Evolutionary conservation across 2,113 vertebrate genomes (phyloP).

Genomic region (Alosa alosa): DNA sequence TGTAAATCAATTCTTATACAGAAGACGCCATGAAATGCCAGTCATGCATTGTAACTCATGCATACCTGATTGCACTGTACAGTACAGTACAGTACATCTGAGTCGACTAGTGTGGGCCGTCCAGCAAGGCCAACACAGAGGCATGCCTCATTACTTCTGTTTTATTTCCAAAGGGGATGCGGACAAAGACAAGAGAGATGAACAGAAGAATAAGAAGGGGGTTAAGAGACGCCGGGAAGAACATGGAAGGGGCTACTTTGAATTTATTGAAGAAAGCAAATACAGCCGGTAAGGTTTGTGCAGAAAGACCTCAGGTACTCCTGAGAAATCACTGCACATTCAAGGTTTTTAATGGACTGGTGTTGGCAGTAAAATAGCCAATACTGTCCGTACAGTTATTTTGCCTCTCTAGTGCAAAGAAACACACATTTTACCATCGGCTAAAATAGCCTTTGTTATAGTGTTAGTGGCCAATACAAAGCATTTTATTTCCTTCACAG

Average conservation of each 20-base stretch:
- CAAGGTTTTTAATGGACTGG: not conserved
- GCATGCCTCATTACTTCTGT: slow-evolving; percentile 80
- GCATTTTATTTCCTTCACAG: not conserved
- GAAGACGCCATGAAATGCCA: not conserved
- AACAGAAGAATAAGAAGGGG: slow-evolving; percentile 97
- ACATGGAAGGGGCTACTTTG: slow-evolving; percentile 98
- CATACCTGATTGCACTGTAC: slow-evolving; percentile 13
- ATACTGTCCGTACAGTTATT: not conserved
- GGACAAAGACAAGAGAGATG: slow-evolving; percentile 91
- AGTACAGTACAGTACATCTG: slow-evolving; percentile 2
- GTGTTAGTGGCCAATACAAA: not conserved
- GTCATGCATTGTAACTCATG: slow-evolving; percentile 25
- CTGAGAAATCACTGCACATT: slow-evolving; percentile 52
- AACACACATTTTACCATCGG: slow-evolving; percentile 45
- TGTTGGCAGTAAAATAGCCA: slow-evolving; percentile 36
- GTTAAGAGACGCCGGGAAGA: slow-evolving; percentile 98
- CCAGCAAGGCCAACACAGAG: slow-evolving; percentile 59
- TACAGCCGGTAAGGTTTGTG: slow-evolving; percentile 93
- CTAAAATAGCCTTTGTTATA: not conserved
- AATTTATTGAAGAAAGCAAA: slow-evolving; percentile 99
- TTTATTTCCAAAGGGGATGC: slow-evolving; percentile 87
- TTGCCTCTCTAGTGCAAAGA: slow-evolving; percentile 40
- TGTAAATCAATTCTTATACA: not conserved
- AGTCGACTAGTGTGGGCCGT: not conserved
- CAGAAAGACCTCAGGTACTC: slow-evolving; percentile 78